These are phyloP conservation scores for Tachuris rubrigastra DNA, from an alignment of 2,113 vertebrate genomes.

Conservation along the genomic window DNA sequence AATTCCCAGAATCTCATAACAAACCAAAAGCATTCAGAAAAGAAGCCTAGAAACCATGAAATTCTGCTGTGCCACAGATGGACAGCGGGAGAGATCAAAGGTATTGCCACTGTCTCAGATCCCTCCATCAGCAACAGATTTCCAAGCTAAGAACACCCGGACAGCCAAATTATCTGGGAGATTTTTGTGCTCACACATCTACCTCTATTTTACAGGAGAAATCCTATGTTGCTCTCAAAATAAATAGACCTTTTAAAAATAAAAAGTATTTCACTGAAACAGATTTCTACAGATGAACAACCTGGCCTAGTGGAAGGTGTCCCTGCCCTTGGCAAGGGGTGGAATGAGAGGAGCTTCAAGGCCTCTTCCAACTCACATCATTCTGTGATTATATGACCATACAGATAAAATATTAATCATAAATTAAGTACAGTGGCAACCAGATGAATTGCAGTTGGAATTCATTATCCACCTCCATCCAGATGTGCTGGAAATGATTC, in stretches of 20 bases:
- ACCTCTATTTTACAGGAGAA: neutral
- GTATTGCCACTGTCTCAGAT: neutral
- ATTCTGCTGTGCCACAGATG: neutral
- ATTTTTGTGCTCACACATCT: neutral
- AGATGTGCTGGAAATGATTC: slow-evolving; percentile 45
- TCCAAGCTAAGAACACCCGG: neutral
- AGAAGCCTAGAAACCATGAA: neutral
- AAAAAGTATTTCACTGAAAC: neutral
- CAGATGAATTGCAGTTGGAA: neutral
- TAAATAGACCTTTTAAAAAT: neutral
- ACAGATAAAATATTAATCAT: neutral
- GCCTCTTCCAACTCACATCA: neutral
- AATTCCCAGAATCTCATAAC: neutral
- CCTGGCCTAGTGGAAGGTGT: neutral
- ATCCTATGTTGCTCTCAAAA: neutral
- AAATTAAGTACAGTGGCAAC: neutral
- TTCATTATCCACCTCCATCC: neutral
- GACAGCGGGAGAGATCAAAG: neutral
- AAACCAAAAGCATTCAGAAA: neutral
- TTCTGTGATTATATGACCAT: neutral
- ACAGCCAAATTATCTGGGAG: neutral
- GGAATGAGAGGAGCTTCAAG: neutral
- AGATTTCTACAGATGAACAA: neutral
- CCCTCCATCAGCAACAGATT: neutral
- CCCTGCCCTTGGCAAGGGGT: neutral